Base-by-base conservation (phyloP, 2,113 vertebrate genomes). In the Condylura cristata region DNA sequence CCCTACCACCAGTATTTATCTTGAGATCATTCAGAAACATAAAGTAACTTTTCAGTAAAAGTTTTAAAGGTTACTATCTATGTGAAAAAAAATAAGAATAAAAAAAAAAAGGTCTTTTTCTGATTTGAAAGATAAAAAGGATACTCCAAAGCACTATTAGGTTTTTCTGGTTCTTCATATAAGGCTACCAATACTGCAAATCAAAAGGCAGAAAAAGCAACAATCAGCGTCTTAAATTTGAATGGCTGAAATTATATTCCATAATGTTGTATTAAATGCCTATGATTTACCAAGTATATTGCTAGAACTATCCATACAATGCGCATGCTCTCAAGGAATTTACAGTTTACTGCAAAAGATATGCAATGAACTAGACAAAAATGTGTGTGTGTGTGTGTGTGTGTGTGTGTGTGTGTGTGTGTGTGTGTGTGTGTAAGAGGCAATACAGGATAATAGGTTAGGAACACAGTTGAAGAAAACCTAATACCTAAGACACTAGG, bases 91-190 rank as follows among this genome's bases (percentile, higher is more conserved):
- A 65, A 63, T 56, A 41, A 66, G 22, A 96, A 30, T 90, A 80
- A 75, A 76, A 91, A 95, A 94, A 92, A 68, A 41, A 92, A 90
- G 32, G 56, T 37, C 61, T 91, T 92, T 91, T 87, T 92, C 68
- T 93, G 65, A 94, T 39, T 93, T 95, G 61, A 92, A 58, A 95
- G 46, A 93, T 71, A 53, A 92, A 98, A 99, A 99, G 99, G 99
- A 99, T 99, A 99, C 99, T 99, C 99, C 98, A 99, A 96, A 83
- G 99, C 99, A 98, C 99, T 99, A 84, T 97, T 98, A 56, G 99
- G 99, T 98, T 99, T 99, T 86, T 99, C 99, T 32, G 98, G 98
- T 96, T 99, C 99, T 98, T 99, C 99, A 93, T 99, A 99, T 85
- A 99, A 98, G 93, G 99, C 98, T 96, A 99, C 99, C 98, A 99